These are phyloP conservation scores for Hyles euphorbiae DNA, from an alignment of 1,140 invertebrate species.

Conservation along the genomic window DNA sequence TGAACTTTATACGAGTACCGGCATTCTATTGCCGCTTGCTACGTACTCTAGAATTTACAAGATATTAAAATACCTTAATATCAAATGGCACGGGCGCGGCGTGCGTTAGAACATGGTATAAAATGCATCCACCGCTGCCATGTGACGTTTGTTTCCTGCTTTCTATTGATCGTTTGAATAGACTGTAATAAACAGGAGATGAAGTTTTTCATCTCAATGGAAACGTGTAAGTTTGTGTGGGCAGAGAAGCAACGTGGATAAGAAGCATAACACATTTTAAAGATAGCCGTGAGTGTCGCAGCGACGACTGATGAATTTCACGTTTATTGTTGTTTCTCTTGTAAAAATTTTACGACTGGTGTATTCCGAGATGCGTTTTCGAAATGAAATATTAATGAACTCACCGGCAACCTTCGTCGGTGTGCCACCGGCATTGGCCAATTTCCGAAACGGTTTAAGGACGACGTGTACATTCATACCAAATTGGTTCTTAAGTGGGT, in stretches of 20 bases:
- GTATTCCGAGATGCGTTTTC: too few relatives aligned
- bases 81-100: constrained; percentile 4
- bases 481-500: constrained; percentile 24
- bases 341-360: too few relatives aligned
- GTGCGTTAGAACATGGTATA: constrained; percentile 7
- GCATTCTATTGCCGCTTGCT: constrained; percentile 18
- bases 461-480: constrained; percentile 19
- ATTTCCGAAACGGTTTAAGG: constrained; percentile 23
- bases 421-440: constrained; percentile 6
- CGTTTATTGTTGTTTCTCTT: too few relatives aligned
- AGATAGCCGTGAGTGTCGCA: too few relatives aligned
- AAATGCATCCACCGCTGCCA: constrained; percentile 1
- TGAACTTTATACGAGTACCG: constrained; percentile 8
- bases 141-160: constrained; percentile 19
- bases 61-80: constrained; percentile 12
- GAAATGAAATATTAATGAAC: constrained; percentile 28
- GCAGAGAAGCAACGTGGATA: too few relatives aligned
- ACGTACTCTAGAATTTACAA: constrained; percentile 10
- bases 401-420: constrained; percentile 20
- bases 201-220: constrained; percentile 27
- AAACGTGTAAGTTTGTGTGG: constrained; percentile 12
- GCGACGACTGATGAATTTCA: too few relatives aligned
- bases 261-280: background rate
- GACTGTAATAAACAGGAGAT: constrained; percentile 18
- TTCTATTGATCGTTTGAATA: constrained; percentile 17